Evolutionary conservation across 2,888 invertebrate species (phyloP).

Genomic region (Meiosimyza decipiens): DNA sequence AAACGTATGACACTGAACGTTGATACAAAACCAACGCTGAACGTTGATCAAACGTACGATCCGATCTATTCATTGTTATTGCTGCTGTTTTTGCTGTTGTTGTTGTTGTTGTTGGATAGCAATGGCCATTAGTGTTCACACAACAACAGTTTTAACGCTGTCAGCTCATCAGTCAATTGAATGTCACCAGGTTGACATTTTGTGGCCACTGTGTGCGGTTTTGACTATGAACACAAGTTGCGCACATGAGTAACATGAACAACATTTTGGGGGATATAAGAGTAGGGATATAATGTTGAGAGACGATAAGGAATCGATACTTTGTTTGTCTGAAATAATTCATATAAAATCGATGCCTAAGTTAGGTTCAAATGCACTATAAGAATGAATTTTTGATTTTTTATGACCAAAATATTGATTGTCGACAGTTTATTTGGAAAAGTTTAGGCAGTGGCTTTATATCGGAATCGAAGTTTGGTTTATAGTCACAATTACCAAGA

Average conservation of each 20-base stretch:
- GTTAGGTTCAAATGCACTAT: no score
- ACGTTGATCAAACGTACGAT: slow-evolving; percentile 19
- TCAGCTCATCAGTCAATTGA: slow-evolving; percentile 66
- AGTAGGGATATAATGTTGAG: no score
- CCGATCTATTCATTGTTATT: slow-evolving; percentile 21
- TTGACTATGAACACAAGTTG: background rate
- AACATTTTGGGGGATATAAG: no score
- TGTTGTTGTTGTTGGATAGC: slow-evolving; percentile 7
- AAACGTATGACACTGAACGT: background rate
- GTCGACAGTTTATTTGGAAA: no score
- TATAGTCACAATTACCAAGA: no score
- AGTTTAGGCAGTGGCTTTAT: no score
- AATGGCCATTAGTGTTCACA: slow-evolving; percentile 58
- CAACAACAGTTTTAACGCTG: slow-evolving; percentile 66
- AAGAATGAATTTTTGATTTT: no score
- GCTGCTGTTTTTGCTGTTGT: no score
- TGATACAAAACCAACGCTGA: slow-evolving; percentile 1
- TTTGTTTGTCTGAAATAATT: background rate
- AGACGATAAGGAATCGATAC: background rate
- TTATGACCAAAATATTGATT: no score
- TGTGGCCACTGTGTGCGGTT: slow-evolving; percentile 52
- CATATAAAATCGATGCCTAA: no score
- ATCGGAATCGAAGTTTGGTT: no score
- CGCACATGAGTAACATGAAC: background rate
- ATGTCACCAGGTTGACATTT: slow-evolving; percentile 64